Base-by-base conservation (phyloP, 1,140 invertebrate species). In the Ceratitis capitata region DNA sequence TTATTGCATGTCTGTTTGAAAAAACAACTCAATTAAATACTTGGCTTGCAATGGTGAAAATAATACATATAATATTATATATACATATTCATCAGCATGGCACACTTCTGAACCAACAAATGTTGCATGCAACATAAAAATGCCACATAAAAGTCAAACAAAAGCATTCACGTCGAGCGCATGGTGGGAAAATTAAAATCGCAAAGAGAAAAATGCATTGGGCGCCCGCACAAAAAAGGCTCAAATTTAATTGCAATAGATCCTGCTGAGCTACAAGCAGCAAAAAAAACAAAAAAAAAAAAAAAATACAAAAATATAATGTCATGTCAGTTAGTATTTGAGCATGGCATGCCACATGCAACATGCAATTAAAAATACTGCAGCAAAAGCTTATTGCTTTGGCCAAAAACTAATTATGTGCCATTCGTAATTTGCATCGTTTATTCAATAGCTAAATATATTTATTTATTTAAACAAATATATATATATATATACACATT, bases 51-150 rank as follows among this genome's bases (percentile, higher is more conserved):
- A 29, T 61, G 58, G 12, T 26, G 58, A 61, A 61, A 69, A 69
- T 12, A 39, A 69, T 69, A 69, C 61, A 39, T 1, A 35, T 19
- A 32, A 35, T 32, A 14, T 16, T 69, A 32, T 61, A 14, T 69
- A 35, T 39, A 14, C 16, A 19, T 16, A 19, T 69, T 14, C 29
- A 35, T 69, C 35, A 69, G 61, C n/a, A n/a, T 69, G 32, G 61
- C 61, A 69, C 29, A 69, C 32, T 69, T 1, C 3, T 6, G 12
- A 6, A 69, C 29, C 35, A 69, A 69, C 16, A 69, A 35, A 39
- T 69, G 61, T 69, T 39, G 61, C 61, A 69, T 69, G 61, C 61
- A 69, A 69, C 61, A 35, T 69, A 69, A 69, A 69, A 69, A 69
- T 35, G 61, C 61, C 29, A 6, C 32, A 69, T 69, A 35, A 69